Percentiles rank a stretch among this genome's conserved stretches.
Evolutionary conservation across 2,797 vertebrate species (phyloP).

Genomic region (Melanotaenia boesemani): DNA sequence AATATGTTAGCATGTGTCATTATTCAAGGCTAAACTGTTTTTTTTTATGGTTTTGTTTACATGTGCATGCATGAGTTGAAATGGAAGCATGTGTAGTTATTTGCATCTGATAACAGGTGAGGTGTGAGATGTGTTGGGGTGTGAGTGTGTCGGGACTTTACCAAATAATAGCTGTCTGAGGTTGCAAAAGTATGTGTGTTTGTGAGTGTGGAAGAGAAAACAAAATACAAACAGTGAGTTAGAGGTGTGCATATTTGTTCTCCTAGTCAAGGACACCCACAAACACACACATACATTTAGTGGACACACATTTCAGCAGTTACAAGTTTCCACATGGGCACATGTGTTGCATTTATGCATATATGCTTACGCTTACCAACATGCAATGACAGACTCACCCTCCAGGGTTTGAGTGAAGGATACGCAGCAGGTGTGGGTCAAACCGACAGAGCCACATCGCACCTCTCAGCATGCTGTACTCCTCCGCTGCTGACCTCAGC

Average conservation of each 20-base stretch:
- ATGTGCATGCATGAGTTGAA: conserved; percentile 39
- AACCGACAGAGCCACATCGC: conserved; percentile 72
- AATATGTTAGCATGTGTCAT: conserved; percentile 39
- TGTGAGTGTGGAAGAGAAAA: conserved; percentile 33
- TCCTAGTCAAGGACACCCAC: conserved; percentile 58
- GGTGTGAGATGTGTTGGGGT: conserved; percentile 11
- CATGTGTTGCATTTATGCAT: conserved; percentile 58
- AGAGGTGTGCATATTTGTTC: conserved; percentile 44
- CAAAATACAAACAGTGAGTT: conserved; percentile 52
- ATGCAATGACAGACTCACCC: conserved; percentile 49
- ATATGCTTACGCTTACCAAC: conserved; percentile 18
- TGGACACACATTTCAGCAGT: conserved; percentile 26
- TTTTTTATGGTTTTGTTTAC: conserved; percentile 48
- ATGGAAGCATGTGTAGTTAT: conserved; percentile 38
- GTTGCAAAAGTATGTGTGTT: conserved; percentile 35
- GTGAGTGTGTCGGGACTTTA: conserved; percentile 27
- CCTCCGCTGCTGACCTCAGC: conserved; percentile 78
- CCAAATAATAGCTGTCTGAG: conserved; percentile 22
- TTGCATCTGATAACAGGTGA: conserved; percentile 35
- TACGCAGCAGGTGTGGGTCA: conserved; percentile 79
- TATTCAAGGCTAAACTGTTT: conserved; percentile 65
- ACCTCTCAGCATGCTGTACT: conserved; percentile 69
- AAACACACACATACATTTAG: conserved; percentile 16
- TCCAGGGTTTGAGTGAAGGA: conserved; percentile 69
- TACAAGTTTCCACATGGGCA: conserved; percentile 53